phyloP scores from a whole-genome alignment of 2,888 invertebrate species.

The Galerucella calmariensis region DNA sequence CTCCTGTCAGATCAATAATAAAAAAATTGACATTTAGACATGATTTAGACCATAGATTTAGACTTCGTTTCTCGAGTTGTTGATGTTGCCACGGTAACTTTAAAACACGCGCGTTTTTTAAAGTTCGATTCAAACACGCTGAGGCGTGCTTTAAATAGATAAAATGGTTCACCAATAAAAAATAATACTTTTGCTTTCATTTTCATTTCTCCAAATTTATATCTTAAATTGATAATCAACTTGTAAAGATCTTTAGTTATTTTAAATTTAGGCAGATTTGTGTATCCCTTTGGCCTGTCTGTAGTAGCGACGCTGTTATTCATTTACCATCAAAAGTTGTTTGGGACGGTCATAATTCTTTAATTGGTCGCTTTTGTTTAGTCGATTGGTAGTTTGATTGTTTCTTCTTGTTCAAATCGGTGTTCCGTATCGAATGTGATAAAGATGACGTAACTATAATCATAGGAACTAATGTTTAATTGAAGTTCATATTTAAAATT shows the following conservation, averaged over 20 bases:
- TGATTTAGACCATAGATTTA: no score
- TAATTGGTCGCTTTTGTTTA: slow-evolving; percentile 44
- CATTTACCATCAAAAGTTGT: slow-evolving; percentile 21
- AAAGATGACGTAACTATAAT: slow-evolving; percentile 2
- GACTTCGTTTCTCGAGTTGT: no score
- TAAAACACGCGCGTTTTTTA: no score
- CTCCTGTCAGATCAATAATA: no score
- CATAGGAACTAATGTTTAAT: neutral
- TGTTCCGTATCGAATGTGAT: slow-evolving; percentile 23
- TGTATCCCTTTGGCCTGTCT: neutral
- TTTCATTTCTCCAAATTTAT: no score
- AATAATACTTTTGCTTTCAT: no score
- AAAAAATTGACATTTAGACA: no score
- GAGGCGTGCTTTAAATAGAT: no score
- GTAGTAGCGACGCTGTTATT: neutral
- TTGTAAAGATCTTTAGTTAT: neutral
- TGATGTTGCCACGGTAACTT: no score
- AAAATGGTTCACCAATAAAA: no score
- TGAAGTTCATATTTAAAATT: neutral
- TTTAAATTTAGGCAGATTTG: neutral
- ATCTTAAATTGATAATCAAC: no score
- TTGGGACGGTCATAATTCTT: slow-evolving; percentile 43
- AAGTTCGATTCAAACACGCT: no score
- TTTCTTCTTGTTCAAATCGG: slow-evolving; percentile 4
- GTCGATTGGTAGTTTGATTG: slow-evolving; percentile 41